Base-by-base conservation (phyloP, 1,140 invertebrate species). In the Coboldia fuscipes region DNA sequence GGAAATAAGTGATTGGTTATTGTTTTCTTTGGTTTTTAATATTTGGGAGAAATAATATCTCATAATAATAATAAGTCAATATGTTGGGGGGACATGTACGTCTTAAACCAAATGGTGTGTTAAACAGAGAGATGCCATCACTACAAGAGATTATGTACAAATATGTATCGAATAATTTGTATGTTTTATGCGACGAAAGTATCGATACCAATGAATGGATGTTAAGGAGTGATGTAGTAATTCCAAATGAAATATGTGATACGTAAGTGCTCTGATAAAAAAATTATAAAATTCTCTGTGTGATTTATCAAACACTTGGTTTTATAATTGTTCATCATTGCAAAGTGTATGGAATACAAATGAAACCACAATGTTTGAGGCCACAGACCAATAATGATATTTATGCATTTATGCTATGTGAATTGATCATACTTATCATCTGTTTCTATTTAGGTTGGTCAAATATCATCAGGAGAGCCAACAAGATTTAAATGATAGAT, bases 191-290 rank as follows among this genome's bases (percentile, higher is more conserved):
- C 29, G 47, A 45, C 16, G 48, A 42, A 27, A 48, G 48, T 33
- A 41, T 46, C 27, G 36, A 40, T 33, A 56, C 51, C 4, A 49
- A 55, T 23, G 42, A 54, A 24, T 45, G 58, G 35, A 45, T 41
- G 38, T 51, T 66, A 21, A 58, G 50, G 37, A 52, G 58, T 41
- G 68, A 62, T 24, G 46, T 77, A 22, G 60, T 58, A 38, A 57
- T 76, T 27, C 76, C 72, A 6, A 66, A 63, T 41, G 75, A 74
- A 54, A 71, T 78, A 39, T 77, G 75, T 47, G 74, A 79, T 48
- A 65, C 61, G 26, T 36, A 23, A 30, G 35, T 36, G n/a, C 15
- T 29, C 13, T 29, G 5, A 23, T 23, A 23, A 23, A 33, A 17
- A 33, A 13, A 33, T 21, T 12, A 12, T 8, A n/a, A n/a, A n/a